Conservation (phyloP, 2,797 vertebrate species). For the Poecilia velifera region DNA sequence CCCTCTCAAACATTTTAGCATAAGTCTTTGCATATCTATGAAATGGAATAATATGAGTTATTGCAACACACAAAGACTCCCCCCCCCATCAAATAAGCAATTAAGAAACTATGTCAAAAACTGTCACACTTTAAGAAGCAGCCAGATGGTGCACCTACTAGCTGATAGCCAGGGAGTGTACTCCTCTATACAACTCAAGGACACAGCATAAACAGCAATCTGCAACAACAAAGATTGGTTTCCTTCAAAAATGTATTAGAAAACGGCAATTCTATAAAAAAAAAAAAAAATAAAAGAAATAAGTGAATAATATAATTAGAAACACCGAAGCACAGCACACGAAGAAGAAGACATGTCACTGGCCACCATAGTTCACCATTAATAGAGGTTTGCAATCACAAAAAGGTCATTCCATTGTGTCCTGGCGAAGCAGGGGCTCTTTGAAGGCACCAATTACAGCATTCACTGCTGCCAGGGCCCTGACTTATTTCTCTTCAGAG, state of each 20-base stretch:
- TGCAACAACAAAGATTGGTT: constrained; percentile 28
- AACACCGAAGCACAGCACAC: constrained; percentile 31
- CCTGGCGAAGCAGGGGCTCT: constrained; percentile 68
- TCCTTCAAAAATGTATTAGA: constrained; percentile 44
- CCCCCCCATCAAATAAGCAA: constrained; percentile 54
- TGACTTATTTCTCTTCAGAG: constrained; percentile 74
- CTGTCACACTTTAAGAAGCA: constrained; percentile 58
- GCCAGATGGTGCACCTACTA: constrained; percentile 70
- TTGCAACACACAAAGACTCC: constrained; percentile 44
- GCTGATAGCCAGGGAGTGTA: constrained; percentile 44
- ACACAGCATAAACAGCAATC: constrained; percentile 26
- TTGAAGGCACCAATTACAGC: constrained; percentile 79
- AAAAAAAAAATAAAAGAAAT: constrained; percentile 12
- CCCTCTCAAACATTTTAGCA: background rate
- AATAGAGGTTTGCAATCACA: constrained; percentile 75
- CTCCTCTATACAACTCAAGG: constrained; percentile 44
- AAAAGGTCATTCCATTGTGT: constrained; percentile 78
- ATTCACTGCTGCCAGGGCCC: constrained; percentile 67
- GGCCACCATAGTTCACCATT: constrained; percentile 59
- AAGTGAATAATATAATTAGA: constrained; percentile 57
- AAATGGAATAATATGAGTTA: constrained; percentile 39
- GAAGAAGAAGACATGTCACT: constrained; percentile 51
- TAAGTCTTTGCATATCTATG: constrained; percentile 17
- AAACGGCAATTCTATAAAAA: constrained; percentile 32
- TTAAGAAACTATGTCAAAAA: constrained; percentile 61